Conservation (phyloP, 2,888 invertebrate species). For the Acanthococcus lagerstroemiae region DNA sequence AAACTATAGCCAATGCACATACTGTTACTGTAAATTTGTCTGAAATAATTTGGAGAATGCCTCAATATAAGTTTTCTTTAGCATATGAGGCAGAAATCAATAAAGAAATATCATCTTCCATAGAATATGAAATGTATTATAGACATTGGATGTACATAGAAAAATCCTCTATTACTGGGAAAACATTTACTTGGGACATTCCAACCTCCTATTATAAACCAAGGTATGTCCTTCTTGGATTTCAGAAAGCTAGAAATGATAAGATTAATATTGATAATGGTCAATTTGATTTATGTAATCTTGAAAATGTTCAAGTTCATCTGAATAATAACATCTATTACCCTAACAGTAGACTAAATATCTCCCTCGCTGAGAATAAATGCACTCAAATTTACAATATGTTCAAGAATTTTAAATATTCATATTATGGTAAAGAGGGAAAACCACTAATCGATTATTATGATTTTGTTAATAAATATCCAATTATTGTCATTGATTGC, state of each 20-base stretch:
- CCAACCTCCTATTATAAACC: neutral
- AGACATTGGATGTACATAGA: neutral
- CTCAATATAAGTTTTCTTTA: conserved; percentile 6
- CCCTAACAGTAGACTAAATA: conserved; percentile 7
- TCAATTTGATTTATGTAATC: conserved; percentile 17
- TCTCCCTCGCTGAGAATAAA: conserved; percentile 1
- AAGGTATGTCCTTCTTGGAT: conserved; percentile 5
- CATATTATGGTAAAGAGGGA: conserved; percentile 16
- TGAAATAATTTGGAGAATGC: conserved; percentile 1
- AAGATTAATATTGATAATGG: conserved; percentile 15
- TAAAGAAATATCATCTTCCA: neutral
- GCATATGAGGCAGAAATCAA: conserved; percentile 1
- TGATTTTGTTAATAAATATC: conserved; percentile 15
- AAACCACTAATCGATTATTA: conserved; percentile 23
- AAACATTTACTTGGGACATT: conserved; percentile 7
- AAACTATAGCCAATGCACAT: neutral
- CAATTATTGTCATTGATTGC: conserved; percentile 7
- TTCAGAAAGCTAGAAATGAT: conserved; percentile 11
- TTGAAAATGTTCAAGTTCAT: conserved; percentile 24
- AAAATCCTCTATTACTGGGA: neutral
- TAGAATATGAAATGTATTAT: neutral
- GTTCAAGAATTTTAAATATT: conserved; percentile 19
- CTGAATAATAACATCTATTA: conserved; percentile 9
- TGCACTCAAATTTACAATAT: conserved; percentile 14
- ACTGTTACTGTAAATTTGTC: conserved; percentile 9